Conservation (phyloP, 2,888 invertebrate species). For the Meghimatium bilineatum region DNA sequence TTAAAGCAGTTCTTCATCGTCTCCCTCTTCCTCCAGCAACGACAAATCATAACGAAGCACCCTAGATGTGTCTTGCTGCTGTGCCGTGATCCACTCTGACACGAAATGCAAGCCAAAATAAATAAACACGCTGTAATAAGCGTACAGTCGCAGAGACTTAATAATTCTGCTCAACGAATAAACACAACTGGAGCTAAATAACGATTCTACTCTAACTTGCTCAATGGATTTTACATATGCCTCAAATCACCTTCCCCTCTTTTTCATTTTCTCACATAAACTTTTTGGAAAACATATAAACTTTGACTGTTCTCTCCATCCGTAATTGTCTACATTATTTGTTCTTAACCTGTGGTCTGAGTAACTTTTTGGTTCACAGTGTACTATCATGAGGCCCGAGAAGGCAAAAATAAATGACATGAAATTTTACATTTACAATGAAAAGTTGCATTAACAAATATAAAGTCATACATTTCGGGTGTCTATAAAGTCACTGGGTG, state of each 20-base stretch:
- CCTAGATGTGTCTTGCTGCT: neutral
- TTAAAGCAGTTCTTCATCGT: no score
- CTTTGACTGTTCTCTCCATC: neutral
- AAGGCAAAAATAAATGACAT: no score
- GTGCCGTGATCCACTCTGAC: neutral
- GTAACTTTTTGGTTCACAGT: no score
- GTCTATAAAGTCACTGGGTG: no score
- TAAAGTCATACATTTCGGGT: no score
- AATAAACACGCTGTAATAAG: slow-evolving; percentile 1
- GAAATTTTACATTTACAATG: no score
- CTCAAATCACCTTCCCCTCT: neutral
- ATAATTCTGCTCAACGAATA: neutral
- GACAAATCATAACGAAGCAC: neutral
- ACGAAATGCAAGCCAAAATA: neutral
- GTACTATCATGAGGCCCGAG: no score
- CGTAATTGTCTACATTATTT: no score
- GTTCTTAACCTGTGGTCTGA: no score
- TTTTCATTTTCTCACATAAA: no score
- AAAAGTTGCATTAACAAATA: no score
- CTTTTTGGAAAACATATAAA: neutral
- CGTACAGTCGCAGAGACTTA: neutral
- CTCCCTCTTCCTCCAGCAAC: neutral
- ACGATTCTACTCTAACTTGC: no score
- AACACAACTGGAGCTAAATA: neutral
- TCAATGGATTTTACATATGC: neutral